phyloP scores from a whole-genome alignment of 1,140 invertebrate genomes.

The Zelostemma sp. region DNA sequence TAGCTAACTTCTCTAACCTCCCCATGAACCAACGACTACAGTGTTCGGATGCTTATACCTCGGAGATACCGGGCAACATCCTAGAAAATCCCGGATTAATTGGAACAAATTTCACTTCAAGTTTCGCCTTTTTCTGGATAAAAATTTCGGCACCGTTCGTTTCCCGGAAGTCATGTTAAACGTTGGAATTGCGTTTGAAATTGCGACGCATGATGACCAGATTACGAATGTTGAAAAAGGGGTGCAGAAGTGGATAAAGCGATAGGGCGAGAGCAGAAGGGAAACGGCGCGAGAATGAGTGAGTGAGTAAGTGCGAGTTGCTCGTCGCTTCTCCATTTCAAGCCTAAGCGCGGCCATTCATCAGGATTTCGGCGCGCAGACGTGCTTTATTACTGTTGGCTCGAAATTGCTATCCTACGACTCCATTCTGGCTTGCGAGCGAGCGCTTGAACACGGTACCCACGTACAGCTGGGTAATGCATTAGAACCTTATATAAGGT shows the following conservation, averaged over 20 bases:
- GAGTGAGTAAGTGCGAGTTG: slow-evolving; percentile 63
- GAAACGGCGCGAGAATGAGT: slow-evolving; percentile 36
- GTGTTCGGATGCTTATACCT: slow-evolving; percentile 36
- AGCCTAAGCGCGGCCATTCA: slow-evolving; percentile 71
- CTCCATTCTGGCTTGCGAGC: slow-evolving; percentile 66
- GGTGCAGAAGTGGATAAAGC: slow-evolving; percentile 25
- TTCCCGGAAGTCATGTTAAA: too few relatives aligned
- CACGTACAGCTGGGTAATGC: slow-evolving; percentile 53
- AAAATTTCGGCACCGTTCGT: too few relatives aligned
- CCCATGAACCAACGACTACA: slow-evolving; percentile 53
- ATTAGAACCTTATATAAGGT: slow-evolving; percentile 63
- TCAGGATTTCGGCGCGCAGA: slow-evolving; percentile 72
- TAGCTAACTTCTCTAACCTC: slow-evolving; percentile 59
- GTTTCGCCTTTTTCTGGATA: slow-evolving; percentile 4
- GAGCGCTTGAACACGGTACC: slow-evolving; percentile 33
- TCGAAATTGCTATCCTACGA: slow-evolving; percentile 72
- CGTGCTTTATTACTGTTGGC: slow-evolving; percentile 71
- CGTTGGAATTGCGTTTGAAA: too few relatives aligned
- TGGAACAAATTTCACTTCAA: neutral
- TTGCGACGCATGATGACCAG: slow-evolving; percentile 8
- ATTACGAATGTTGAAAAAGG: slow-evolving; percentile 29
- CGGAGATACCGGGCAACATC: slow-evolving; percentile 12
- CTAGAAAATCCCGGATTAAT: neutral
- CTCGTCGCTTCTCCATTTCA: slow-evolving; percentile 71
- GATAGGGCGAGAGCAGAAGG: slow-evolving; percentile 36